phyloP scores from a whole-genome alignment of 2,113 vertebrate species.

The Pipra filicauda region DNA sequence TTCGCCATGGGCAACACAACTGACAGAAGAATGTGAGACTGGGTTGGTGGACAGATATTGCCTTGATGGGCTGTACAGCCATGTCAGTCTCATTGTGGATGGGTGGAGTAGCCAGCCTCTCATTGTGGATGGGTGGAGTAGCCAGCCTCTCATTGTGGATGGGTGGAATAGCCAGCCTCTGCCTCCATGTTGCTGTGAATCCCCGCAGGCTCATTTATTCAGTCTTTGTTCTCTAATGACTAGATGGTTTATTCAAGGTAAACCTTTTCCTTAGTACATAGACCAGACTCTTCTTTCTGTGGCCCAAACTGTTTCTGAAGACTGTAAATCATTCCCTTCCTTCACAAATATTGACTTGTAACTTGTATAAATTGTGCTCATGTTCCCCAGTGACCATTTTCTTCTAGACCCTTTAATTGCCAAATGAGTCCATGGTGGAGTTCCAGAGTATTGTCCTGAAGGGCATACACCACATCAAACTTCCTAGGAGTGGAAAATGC shows the following conservation, averaged over 20 bases:
- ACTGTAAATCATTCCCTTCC: neutral
- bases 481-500: neutral
- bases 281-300: neutral
- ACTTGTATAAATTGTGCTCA: neutral
- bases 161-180: neutral
- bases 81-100: neutral
- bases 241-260: neutral
- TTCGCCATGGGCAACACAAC: fast-evolving
- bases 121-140: fast-evolving
- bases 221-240: neutral
- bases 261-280: neutral
- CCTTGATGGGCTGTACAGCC: neutral
- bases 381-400: neutral
- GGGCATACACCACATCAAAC: neutral
- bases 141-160: neutral
- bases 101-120: neutral
- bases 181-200: neutral
- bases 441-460: neutral
- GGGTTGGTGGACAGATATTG: neutral
- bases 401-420: neutral
- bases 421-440: neutral
- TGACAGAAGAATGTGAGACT: neutral
- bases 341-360: neutral
- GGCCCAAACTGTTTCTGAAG: neutral
- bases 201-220: neutral